Base-by-base conservation (phyloP, 2,888 invertebrate species). In the Stenotaenia linearis region DNA sequence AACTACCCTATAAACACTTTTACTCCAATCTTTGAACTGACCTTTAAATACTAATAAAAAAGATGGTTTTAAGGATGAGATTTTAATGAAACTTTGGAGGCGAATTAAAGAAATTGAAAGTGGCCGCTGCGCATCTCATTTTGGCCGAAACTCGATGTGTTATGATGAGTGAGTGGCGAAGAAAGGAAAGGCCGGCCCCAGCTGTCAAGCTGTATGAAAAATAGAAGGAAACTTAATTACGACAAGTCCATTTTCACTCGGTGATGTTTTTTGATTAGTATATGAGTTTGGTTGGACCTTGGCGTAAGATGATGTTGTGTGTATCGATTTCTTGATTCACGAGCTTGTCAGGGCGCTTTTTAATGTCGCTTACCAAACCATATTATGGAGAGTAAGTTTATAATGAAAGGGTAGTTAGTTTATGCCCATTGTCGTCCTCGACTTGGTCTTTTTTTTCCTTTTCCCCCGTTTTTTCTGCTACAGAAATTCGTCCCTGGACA, bases 211-310 rank as follows among this genome's bases (percentile, higher is more conserved):
- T n/a, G n/a, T 30, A 78, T 78, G 78, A 78, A 78, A 78, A 78
- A 78, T 78, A 78, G 78, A 78, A 78, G 61, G 61, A 78, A 78
- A 78, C 78, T 78, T 78, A 78, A 78, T 78, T 78, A 78, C 78
- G 69, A 78, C 78, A 78, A 78, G 78, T 78, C 45, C 78, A 78
- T 78, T 78, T 77, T 78, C 78, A 78, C 56, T 56, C 18, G 61
- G 30, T 56, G 78, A 61, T 77, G 77, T 37, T 69, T 69, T 69
- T 69, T 69, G 69, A 69, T 69, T 69, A 69, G 69, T 69, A 69
- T 61, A 61, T 69, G 69, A 50, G 50, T 50, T 50, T 18, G 50
- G 50, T 50, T 50, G 50, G 69, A 28, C 25, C 69, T 28, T 23
- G 69, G 69, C 25, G 69, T 69, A 69, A 69, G 69, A 69, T 69